Base-by-base conservation (phyloP, 2,113 vertebrate species). In the Ariopsis seemanni region DNA sequence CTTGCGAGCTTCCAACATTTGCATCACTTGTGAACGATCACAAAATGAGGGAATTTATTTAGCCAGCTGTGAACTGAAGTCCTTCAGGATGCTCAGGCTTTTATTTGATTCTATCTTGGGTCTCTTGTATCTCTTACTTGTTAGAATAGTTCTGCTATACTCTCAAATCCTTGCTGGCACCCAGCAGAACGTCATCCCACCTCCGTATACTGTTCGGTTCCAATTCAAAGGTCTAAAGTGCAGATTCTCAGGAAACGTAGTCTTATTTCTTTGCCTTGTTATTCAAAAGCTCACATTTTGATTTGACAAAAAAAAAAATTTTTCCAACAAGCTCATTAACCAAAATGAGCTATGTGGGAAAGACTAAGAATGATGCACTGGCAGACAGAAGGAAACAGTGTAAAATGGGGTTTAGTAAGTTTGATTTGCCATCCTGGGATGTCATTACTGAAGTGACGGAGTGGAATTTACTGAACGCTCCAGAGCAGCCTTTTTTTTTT, bases 401-500 rank as follows among this genome's bases (percentile, higher is more conserved):
- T 63, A 3, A 67, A 62, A 80, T 69, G 6, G 25, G 52, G 62
- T 53, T 48, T 57, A 34, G 34, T 78, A 55, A 30, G 22, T 10
- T 22, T 30, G 1, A 88, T 86, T 87, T 82, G 90, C 88, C 75
- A 84, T 67, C 22, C 22, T 85, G 65, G 88, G 82, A 71, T 81
- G 74, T 53, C 25, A 63, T 89, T 60, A 85, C 82, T 34, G 50
- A 87, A 72, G 85, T 74, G 63, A 85, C 34, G 78, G 86, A 25
- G 52, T 15, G 52, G 85, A 75, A 89, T 90, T 77, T 79, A 79
- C 69, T 90, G 67, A 90, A 90, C 89, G 74, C 67, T 89, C 89
- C 53, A 80, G 63, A 85, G 53, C 92, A 85, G 65, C 20, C 69
- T 11, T 75, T 82, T 30, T 30, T 30, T 42, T 42, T 42, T 42